These are phyloP conservation scores for Nannobrachium achirus DNA, from an alignment of 2,113 vertebrate species.

Conservation along the genomic window DNA sequence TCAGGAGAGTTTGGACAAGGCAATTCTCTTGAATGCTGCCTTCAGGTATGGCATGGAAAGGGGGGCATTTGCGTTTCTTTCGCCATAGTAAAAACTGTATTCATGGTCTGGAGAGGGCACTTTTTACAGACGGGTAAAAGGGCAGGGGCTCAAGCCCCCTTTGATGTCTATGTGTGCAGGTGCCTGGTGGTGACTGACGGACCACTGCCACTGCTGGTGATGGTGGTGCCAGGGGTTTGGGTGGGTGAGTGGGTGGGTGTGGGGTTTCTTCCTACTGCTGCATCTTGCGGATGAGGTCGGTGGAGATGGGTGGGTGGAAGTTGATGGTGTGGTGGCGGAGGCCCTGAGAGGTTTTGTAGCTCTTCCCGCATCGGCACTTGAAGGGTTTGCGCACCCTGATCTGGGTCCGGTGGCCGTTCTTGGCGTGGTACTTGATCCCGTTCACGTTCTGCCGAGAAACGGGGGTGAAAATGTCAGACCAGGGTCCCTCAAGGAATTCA, in stretches of 20 bases:
- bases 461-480: no score
- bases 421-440: slow-evolving; percentile 98
- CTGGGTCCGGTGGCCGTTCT: slow-evolving; percentile 97
- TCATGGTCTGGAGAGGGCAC: no score
- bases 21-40: no score
- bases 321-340: slow-evolving; percentile 99
- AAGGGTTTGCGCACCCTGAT: slow-evolving; percentile 97
- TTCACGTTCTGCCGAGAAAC: slow-evolving; percentile 90
- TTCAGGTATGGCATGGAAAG: no score
- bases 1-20: no score
- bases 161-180: no score
- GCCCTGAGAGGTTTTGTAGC: slow-evolving; percentile 99
- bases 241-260: slow-evolving; percentile 84
- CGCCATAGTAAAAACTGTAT: no score
- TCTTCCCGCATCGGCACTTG: slow-evolving; percentile 98
- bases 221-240: slow-evolving; percentile 49
- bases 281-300: slow-evolving; percentile 96
- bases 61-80: no score
- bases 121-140: no score
- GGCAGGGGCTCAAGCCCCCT: no score
- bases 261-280: slow-evolving; percentile 84
- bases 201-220: slow-evolving; percentile 88
- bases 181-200: not conserved
- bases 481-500: no score
- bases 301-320: slow-evolving; percentile 94